These are phyloP conservation scores for Holocentrus rufus DNA, from an alignment of 2,797 vertebrate species.

Conservation along the genomic window DNA sequence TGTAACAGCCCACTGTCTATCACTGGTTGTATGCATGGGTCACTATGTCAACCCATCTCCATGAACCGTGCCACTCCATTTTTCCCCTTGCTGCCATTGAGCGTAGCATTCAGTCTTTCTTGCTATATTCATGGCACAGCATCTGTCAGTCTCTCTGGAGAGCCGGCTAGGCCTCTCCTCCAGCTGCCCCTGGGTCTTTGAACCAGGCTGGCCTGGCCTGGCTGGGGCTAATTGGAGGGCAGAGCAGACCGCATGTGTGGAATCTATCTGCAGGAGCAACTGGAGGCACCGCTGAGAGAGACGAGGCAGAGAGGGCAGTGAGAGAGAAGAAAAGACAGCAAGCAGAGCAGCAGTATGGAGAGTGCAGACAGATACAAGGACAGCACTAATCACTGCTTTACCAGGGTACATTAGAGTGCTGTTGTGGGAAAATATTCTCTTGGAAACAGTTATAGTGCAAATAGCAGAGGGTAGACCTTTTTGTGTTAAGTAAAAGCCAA, in stretches of 20 bases:
- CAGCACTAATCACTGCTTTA: background rate
- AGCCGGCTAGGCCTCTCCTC: constrained; percentile 37
- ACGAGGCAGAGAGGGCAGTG: constrained; percentile 4
- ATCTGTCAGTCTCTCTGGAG: constrained; percentile 42
- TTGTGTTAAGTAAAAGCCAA: background rate
- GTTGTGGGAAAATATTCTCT: background rate
- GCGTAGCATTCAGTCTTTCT: constrained; percentile 37
- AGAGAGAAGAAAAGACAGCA: background rate
- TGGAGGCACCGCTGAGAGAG: constrained; percentile 31
- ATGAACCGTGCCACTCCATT: constrained; percentile 19
- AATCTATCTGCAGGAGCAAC: constrained; percentile 53
- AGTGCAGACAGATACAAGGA: background rate
- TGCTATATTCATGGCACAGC: constrained; percentile 31
- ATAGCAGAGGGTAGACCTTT: background rate
- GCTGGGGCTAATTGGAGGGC: constrained; percentile 70
- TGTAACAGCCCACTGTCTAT: background rate
- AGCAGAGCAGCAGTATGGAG: background rate
- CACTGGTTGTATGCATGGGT: constrained; percentile 28
- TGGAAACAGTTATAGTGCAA: background rate
- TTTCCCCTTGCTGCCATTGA: background rate
- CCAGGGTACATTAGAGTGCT: background rate
- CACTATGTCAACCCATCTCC: constrained; percentile 22
- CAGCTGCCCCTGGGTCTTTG: constrained; percentile 62
- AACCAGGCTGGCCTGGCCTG: constrained; percentile 51
- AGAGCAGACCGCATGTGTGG: constrained; percentile 51